Conservation (phyloP, 2,113 vertebrate genomes). For the Dasyurus viverrinus region DNA sequence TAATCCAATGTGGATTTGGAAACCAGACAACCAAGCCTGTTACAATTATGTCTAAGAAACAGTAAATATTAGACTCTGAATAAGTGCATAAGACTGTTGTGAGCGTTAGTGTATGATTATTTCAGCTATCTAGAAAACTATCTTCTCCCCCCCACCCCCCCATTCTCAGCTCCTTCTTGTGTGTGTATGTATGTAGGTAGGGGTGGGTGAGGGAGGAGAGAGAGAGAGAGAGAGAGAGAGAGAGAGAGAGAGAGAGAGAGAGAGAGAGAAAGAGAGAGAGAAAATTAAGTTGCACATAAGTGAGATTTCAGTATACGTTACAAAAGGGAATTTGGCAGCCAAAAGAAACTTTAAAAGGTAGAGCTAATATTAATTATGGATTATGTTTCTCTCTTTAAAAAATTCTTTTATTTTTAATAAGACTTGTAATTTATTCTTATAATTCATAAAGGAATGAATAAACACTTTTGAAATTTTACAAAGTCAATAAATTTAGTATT, state of each 20-base stretch:
- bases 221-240: no score
- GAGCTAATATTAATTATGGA: constrained; percentile 33
- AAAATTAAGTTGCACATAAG: background rate
- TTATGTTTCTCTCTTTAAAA: constrained; percentile 36
- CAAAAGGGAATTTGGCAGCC: constrained; percentile 5
- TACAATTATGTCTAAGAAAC: background rate
- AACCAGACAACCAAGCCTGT: background rate
- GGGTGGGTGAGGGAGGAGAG: background rate
- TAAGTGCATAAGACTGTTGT: background rate
- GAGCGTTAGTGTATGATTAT: background rate
- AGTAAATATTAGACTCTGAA: background rate
- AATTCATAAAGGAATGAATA: constrained; percentile 24
- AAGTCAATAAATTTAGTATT: constrained; percentile 58
- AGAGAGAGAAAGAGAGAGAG: no score
- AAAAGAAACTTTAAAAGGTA: constrained; percentile 11
- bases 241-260: background rate
- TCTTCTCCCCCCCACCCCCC: no score
- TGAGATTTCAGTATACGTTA: background rate
- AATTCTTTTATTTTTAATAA: constrained; percentile 38
- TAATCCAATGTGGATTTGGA: background rate
- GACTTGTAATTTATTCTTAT: constrained; percentile 55
- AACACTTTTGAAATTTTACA: background rate
- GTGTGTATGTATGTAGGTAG: no score
- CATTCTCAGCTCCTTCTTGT: background rate
- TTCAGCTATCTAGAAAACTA: background rate